These are phyloP conservation scores for Rallus limicola DNA, from an alignment of 2,113 vertebrate genomes.

Conservation along the genomic window DNA sequence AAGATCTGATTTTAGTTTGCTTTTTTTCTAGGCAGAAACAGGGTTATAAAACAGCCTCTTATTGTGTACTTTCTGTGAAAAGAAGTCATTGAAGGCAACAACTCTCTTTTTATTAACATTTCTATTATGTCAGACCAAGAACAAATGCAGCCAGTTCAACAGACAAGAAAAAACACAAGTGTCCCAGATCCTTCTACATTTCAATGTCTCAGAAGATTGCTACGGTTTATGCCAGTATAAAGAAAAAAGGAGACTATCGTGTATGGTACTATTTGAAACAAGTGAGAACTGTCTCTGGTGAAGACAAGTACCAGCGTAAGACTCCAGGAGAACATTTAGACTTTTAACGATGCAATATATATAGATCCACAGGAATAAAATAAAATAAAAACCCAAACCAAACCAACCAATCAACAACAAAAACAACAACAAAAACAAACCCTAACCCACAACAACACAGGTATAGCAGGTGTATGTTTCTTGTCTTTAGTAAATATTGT, in stretches of 20 bases:
- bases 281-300: not conserved
- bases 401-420: not conserved
- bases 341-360: not conserved
- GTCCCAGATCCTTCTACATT: not conserved
- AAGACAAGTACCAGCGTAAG: not conserved
- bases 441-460: no score
- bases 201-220: not conserved
- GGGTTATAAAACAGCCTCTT: not conserved
- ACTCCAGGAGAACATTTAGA: not conserved
- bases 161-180: not conserved
- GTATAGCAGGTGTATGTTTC: not conserved
- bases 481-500: not conserved
- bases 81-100: not conserved
- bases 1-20: not conserved
- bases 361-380: not conserved
- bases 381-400: not conserved
- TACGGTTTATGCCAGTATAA: not conserved
- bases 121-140: slow-evolving; percentile 12
- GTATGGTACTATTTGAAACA: not conserved
- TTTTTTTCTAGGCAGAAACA: not conserved
- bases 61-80: not conserved
- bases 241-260: not conserved
- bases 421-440: no score
- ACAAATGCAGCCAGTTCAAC: slow-evolving; percentile 8
- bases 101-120: not conserved